These are phyloP conservation scores for Harpagoxenus sublaevis DNA, from an alignment of 2,888 invertebrate species.

Conservation along the genomic window DNA sequence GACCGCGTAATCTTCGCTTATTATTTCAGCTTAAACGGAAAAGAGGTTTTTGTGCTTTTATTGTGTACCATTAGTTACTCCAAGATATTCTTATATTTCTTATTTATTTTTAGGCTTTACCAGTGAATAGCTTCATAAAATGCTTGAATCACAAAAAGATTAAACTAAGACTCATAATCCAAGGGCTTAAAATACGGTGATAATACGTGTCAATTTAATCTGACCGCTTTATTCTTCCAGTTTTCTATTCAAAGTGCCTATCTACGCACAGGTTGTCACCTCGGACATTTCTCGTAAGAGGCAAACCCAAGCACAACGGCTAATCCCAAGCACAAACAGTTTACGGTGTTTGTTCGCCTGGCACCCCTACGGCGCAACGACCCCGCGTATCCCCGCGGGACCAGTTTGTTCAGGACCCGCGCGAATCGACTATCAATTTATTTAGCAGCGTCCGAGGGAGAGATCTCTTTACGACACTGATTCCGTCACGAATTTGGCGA, in stretches of 20 bases:
- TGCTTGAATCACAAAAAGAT: not conserved
- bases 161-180: not conserved
- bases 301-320: slow-evolving; percentile 77
- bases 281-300: slow-evolving; percentile 69
- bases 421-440: slow-evolving; percentile 85
- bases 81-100: not conserved
- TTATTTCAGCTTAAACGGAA: slow-evolving; percentile 53
- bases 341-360: slow-evolving; percentile 82
- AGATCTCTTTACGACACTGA: slow-evolving; percentile 41
- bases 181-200: not conserved
- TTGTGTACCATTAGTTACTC: not conserved
- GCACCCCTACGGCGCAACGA: slow-evolving; percentile 58
- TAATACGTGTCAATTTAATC: not conserved
- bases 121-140: not conserved
- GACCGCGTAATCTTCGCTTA: slow-evolving; percentile 57
- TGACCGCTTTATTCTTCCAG: not conserved
- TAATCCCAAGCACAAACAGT: slow-evolving; percentile 84
- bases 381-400: slow-evolving; percentile 81
- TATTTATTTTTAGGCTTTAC: not conserved
- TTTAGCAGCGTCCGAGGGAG: slow-evolving; percentile 77
- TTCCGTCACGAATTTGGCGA: slow-evolving; percentile 19
- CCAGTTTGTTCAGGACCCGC: slow-evolving; percentile 82
- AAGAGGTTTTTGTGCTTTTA: not conserved
- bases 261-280: slow-evolving; percentile 64
- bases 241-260: not conserved